phyloP scores from a whole-genome alignment of 2,113 vertebrate genomes.

The Bolborhynchus lineola region DNA sequence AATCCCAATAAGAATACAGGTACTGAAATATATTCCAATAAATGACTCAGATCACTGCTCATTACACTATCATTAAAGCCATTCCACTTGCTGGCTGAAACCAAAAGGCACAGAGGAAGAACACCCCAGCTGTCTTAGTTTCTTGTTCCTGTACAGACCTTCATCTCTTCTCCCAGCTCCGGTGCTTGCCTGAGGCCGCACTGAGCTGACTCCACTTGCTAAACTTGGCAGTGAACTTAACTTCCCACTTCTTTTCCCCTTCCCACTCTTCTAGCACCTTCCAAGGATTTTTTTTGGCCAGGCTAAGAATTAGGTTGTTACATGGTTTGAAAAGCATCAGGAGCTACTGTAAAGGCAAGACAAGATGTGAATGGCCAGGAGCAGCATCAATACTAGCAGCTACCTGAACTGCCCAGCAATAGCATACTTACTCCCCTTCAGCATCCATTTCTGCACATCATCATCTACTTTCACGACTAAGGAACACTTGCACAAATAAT shows the following conservation, averaged over 20 bases:
- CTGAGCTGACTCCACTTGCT: background rate
- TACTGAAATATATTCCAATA: background rate
- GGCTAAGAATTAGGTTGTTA: background rate
- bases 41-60: background rate
- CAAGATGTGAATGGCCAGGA: background rate
- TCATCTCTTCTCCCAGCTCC: background rate
- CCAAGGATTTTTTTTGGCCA: background rate
- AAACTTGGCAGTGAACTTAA: background rate
- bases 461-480: background rate
- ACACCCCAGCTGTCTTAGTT: background rate
- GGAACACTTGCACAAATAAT: background rate
- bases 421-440: background rate
- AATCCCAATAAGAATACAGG: background rate
- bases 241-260: background rate
- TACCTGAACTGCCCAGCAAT: background rate
- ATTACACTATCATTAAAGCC: background rate
- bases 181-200: background rate
- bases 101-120: background rate
- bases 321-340: background rate
- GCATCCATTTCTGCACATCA: background rate
- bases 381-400: background rate
- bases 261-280: background rate
- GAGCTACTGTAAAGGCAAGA: background rate
- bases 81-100: background rate
- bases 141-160: background rate